Evolutionary conservation across 2,113 vertebrate species (phyloP).

Genomic region (Ameiurus melas): DNA sequence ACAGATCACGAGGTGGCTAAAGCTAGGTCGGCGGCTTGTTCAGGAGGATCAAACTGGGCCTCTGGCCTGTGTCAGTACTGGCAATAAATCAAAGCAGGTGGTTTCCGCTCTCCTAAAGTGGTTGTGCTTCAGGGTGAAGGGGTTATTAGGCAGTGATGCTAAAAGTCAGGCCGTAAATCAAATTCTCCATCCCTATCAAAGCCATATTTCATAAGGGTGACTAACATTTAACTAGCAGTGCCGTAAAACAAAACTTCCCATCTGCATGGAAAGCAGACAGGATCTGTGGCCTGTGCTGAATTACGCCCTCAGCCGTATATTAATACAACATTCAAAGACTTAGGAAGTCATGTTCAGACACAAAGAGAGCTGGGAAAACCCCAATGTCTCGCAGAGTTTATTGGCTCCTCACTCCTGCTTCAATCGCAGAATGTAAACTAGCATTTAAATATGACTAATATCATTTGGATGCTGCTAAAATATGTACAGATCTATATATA

Average conservation of each 20-base stretch:
- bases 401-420: neutral
- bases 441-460: neutral
- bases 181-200: constrained; percentile 71
- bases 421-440: neutral
- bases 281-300: constrained; percentile 51
- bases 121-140: constrained; percentile 62
- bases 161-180: constrained; percentile 76
- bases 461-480: neutral
- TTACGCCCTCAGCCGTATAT: constrained; percentile 69
- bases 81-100: constrained; percentile 75
- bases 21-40: constrained; percentile 26
- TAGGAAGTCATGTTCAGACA: constrained; percentile 74
- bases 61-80: constrained; percentile 30
- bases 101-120: constrained; percentile 61
- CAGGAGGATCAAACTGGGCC: constrained; percentile 30
- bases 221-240: constrained; percentile 71
- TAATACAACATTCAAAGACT: constrained; percentile 69
- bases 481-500: neutral
- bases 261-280: constrained; percentile 65
- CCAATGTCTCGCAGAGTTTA: constrained; percentile 51
- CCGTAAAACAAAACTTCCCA: constrained; percentile 65
- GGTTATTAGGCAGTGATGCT: constrained; percentile 67
- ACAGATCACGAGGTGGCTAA: neutral
- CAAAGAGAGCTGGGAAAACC: constrained; percentile 68
- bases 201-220: constrained; percentile 70